Evolutionary conservation across 2,113 vertebrate species (phyloP).

Genomic region (Toxotes chatareus): DNA sequence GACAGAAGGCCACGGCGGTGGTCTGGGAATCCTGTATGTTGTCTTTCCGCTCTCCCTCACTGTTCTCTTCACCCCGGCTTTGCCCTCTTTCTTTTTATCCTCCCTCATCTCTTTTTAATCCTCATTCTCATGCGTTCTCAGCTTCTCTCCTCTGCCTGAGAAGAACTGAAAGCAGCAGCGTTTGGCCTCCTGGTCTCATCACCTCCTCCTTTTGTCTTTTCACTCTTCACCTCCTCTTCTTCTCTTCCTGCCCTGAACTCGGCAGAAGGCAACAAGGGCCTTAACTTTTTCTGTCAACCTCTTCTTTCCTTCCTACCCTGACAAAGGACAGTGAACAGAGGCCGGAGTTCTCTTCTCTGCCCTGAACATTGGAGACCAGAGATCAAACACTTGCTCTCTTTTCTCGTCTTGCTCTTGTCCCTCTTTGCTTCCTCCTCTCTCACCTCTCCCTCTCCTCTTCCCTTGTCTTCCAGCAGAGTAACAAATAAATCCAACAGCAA

Average conservation of each 20-base stretch:
- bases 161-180: background rate
- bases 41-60: background rate
- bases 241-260: background rate
- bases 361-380: background rate
- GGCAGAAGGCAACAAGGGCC: background rate
- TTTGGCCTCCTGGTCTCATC: background rate
- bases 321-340: background rate
- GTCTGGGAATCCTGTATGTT: conserved; percentile 10
- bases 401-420: background rate
- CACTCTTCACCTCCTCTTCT: too few species aligned
- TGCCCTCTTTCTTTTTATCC: background rate
- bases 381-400: background rate
- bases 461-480: background rate
- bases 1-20: conserved; percentile 56
- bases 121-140: background rate
- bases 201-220: background rate
- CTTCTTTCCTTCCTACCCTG: background rate
- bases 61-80: background rate
- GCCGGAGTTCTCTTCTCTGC: background rate
- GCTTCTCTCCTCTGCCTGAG: background rate
- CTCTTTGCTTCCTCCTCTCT: background rate
- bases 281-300: too few species aligned
- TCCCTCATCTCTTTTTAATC: background rate
- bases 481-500: background rate
- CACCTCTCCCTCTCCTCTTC: too few species aligned